Evolutionary conservation across 1,140 invertebrate species (phyloP), one percentile per base, ranked within the genome.

Genomic region (Cyphomyrmex costatus): DNA sequence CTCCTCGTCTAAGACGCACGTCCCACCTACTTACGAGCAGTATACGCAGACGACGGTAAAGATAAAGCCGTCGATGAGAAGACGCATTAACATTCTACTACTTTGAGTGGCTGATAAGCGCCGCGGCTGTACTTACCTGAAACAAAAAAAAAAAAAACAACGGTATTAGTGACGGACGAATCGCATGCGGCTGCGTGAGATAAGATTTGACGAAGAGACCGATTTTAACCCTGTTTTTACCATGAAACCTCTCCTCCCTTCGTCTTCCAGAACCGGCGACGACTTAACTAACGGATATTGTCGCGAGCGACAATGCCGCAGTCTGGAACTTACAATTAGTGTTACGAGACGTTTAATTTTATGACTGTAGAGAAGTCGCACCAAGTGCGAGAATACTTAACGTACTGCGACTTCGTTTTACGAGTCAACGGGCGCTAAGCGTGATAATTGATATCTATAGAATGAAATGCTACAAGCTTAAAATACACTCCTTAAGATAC

Each of bases 91-190:
- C 73, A 88, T 66, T 85, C 61, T 87, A 89, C 79, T 82, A 87
- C 73, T 68, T 74, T 53, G 65, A 58, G 16, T 73, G 42, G 71
- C 76, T 82, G 87, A 89, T 85, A 89, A n/a, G 60, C 76, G 60
- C 24, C 74, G 24, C 24, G 60, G 53, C 63, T 80, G 60, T 84
- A 91, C 92, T 93, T 93, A 93, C 92, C 92, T 93, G 92, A n/a
- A 93, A 93, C 92, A 93, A 74, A 93, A 70, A 80, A n/a, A 91
- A 92, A 68, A 83, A 89, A 86, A 27, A 89, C 63, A 86, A 86
- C 16, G n/a, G 56, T 83, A 85, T 91, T 91, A 89, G 86, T 87
- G 76, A 51, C 56, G 12, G n/a, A 12, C 49, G 84, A 8, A 77
- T 36, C 53, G 36, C 51, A 60, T 70, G 80, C 61, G 36, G 53